These are phyloP conservation scores for Latrodectus geometricus DNA, from an alignment of 1,140 invertebrate species.

Conservation along the genomic window DNA sequence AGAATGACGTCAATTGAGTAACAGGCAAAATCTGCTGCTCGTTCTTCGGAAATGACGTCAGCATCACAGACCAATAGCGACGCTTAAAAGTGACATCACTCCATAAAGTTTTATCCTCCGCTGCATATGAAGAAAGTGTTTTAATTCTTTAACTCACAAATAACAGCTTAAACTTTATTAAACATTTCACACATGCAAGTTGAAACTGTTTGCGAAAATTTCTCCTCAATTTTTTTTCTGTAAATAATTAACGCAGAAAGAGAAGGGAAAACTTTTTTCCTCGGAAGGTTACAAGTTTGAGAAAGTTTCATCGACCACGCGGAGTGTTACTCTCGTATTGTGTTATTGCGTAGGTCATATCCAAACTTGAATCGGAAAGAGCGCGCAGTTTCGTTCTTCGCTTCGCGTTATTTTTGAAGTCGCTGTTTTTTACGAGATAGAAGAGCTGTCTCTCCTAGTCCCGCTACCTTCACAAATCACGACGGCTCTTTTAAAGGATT, in stretches of 20 bases:
- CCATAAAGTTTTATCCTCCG: constrained; percentile 32
- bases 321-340: constrained; percentile 8
- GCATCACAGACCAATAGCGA: constrained; percentile 24
- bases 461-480: constrained; percentile 13
- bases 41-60: constrained; percentile 40
- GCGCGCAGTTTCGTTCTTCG: constrained; percentile 2
- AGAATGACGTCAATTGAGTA: constrained; percentile 45
- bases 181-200: background rate
- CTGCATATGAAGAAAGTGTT: background rate
- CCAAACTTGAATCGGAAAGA: background rate
- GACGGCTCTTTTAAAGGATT: constrained; percentile 55
- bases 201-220: background rate
- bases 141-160: constrained; percentile 4
- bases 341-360: constrained; percentile 54
- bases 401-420: background rate
- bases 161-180: constrained; percentile 1
- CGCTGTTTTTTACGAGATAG: background rate
- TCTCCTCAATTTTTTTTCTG: background rate
- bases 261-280: constrained; percentile 11
- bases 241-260: background rate
- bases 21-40: constrained; percentile 22
- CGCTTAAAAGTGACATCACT: constrained; percentile 51
- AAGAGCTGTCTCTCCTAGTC: background rate
- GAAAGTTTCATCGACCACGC: background rate
- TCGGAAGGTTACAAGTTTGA: constrained; percentile 35